A percentile compares a stretch with the other conserved stretches of the same genome.
Conservation (phyloP, 2,797 vertebrate species). For the Pygocentrus nattereri region DNA sequence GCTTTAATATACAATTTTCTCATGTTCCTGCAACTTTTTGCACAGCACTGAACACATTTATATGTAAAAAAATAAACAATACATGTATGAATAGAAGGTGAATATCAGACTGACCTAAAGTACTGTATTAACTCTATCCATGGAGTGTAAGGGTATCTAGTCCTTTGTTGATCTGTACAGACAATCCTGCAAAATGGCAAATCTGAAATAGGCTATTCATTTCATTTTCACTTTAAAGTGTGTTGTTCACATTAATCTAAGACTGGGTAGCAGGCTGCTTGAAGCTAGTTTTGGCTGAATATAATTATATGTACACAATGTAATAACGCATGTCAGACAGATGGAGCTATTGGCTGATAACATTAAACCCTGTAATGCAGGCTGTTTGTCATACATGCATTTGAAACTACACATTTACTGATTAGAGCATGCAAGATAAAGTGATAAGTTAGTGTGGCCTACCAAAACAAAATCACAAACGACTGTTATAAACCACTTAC, state of each 20-base stretch:
- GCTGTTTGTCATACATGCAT: no score
- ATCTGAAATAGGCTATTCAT: neutral
- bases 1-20: no score
- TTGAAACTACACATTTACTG: no score
- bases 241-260: slow-evolving; percentile 7
- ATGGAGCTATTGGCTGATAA: slow-evolving; percentile 38
- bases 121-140: slow-evolving; percentile 29
- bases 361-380: slow-evolving; percentile 13
- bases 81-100: neutral
- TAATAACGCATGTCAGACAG: slow-evolving; percentile 26
- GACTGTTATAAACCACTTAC: neutral
- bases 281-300: no score
- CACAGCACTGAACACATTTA: no score
- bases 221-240: slow-evolving; percentile 25
- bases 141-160: slow-evolving; percentile 32
- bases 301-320: no score
- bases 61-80: no score
- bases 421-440: neutral
- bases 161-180: slow-evolving; percentile 22
- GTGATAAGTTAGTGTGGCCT: no score
- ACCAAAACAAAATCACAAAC: neutral
- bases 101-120: neutral
- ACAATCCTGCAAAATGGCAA: slow-evolving; percentile 37
- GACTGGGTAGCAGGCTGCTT: slow-evolving; percentile 31
- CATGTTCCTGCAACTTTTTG: no score